Conservation (phyloP, 1,140 invertebrate species). For the Drosophila mojavensis region DNA sequence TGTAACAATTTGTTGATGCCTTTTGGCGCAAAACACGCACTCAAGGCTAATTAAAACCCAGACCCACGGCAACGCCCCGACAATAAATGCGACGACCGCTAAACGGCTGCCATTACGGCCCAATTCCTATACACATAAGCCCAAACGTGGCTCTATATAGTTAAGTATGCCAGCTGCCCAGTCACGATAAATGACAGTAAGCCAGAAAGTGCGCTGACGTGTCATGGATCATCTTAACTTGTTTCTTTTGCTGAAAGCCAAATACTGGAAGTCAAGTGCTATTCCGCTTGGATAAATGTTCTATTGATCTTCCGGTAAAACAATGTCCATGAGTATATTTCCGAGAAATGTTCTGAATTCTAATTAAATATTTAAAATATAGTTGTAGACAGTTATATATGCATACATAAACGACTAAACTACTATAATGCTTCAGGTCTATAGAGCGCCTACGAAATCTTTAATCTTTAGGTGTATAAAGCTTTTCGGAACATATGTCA, state of each 20-base stretch:
- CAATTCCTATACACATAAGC: background rate
- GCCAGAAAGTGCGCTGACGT: slow-evolving; percentile 67
- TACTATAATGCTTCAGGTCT: no score
- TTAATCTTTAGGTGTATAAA: no score
- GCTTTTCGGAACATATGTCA: no score
- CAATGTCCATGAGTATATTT: no score
- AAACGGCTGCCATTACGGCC: slow-evolving; percentile 6
- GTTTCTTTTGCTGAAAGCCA: background rate
- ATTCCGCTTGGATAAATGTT: background rate
- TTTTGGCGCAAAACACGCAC: slow-evolving; percentile 69
- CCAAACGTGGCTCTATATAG: background rate
- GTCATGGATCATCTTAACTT: slow-evolving; percentile 45
- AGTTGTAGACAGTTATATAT: no score
- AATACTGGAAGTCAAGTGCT: background rate
- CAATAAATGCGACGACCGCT: slow-evolving; percentile 32
- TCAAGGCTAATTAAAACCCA: slow-evolving; percentile 79
- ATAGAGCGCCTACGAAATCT: no score
- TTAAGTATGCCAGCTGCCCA: slow-evolving; percentile 12
- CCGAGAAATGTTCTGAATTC: no score
- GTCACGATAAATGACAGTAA: slow-evolving; percentile 46
- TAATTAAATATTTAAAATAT: no score
- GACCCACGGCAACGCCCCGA: slow-evolving; percentile 61
- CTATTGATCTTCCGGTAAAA: no score
- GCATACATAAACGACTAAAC: no score
- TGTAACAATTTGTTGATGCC: slow-evolving; percentile 78